Base-by-base conservation (phyloP, 2,888 invertebrate genomes). In the Heteropelma amictum region DNA sequence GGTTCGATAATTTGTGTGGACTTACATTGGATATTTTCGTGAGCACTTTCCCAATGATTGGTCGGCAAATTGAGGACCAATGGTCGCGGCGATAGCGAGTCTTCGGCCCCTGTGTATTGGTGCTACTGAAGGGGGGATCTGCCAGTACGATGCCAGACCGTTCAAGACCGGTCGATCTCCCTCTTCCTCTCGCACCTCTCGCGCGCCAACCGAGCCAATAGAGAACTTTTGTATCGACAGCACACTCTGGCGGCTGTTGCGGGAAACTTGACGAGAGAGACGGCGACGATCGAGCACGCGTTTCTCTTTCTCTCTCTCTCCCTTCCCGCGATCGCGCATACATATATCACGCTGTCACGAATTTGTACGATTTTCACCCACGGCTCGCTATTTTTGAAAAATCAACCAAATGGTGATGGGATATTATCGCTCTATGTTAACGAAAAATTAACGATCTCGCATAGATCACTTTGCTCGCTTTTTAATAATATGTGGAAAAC, bases 31-130 rank as follows among this genome's bases (percentile, higher is more conserved):
- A 92, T 92, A 92, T 92, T 91, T 91, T 91, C 91, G 90, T 90
- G 89, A 89, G 93, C 93, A 93, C 93, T 94, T 93, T 94, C 93
- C 92, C 94, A 92, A 94, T 95, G 95, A 95, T 96, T 95, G 96
- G 95, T 94, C 94, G 94, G 93, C 93, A 92, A 93, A 93, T 92
- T 93, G 92, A 94, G 94, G 93, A 93, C 94, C 94, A 94, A 94
- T 94, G 94, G 94, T 92, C 94, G 93, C 61, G 77, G 26, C 93
- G 94, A 94, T 90, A 90, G 90, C 89, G 87, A 90, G 89, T 89
- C 92, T 91, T 91, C 91, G 92, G 92, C 89, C 92, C 92, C 91
- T 92, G 92, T 91, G 93, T 93, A 93, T 93, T 93, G 93, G 93
- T 93, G 93, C 93, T 92, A 92, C 92, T 92, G 92, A 85, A 85